Evolutionary conservation across 2,888 invertebrate genomes (phyloP), one percentile per base, ranked within the genome.

Genomic region (Neoitamus cyanurus): DNA sequence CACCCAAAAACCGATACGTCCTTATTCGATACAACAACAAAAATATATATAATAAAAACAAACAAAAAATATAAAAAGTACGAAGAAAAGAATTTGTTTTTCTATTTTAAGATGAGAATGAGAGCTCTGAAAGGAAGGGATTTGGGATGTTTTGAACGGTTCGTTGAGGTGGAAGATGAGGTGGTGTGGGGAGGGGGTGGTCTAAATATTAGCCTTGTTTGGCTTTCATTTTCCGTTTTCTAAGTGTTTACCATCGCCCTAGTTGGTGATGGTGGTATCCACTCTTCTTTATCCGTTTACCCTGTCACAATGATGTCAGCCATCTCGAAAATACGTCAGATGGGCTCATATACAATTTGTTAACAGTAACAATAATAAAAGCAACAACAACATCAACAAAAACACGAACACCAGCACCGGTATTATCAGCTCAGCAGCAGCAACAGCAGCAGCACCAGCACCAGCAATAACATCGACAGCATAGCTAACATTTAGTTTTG

Each of bases 401-500:
- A 34, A 34, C 4, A 7, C 4, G 34, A 3, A 34, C 34, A 34
- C 7, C 34, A 34, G n/a, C n/a, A n/a, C n/a, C n/a, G n/a, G n/a
- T n/a, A n/a, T n/a, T n/a, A n/a, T n/a, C n/a, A 42, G 3, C 0
- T 9, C 30, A 70, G 5, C 73, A 73, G n/a, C 11, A 36, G n/a
- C 36, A 37, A 3, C 15, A 34, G 20, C 25, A 70, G 34, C 34
- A 73, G 9, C 4, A 34, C 7, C 73, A 30, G 73, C 36, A n/a
- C n/a, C n/a, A 73, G 15, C 28, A 30, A n/a, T 25, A 70, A 70
- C 70, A 28, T 6, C 20, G 25, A 58, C 20, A 25, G 9, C 5
- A 75, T 11, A 73, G 73, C 11, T 42, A 42, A 46, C n/a, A 28
- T 31, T 78, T 78, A n/a, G 58, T 78, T 78, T 78, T 30, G 9